Conservation (phyloP, 2,888 invertebrate genomes). For the Mesorhabditis belari region DNA sequence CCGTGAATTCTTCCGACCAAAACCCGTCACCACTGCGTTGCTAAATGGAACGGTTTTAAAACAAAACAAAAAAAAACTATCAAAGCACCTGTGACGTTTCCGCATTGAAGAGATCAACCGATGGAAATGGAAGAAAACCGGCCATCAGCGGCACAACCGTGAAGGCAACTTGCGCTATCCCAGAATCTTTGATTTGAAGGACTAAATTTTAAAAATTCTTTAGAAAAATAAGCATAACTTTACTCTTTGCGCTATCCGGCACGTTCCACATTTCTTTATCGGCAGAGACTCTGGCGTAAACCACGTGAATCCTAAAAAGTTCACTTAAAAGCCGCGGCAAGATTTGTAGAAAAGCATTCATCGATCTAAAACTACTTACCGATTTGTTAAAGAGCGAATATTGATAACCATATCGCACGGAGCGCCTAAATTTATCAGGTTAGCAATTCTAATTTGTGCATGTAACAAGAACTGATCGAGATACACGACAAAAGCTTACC, state of each 20-base stretch:
- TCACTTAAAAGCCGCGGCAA: too few relatives aligned
- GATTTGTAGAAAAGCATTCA: too few relatives aligned
- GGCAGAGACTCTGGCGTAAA: constrained; percentile 37
- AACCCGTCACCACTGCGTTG: constrained; percentile 8
- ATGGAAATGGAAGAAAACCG: constrained; percentile 49
- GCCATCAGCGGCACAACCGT: constrained; percentile 41
- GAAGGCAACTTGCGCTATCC: constrained; percentile 46
- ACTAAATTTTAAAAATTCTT: constrained; percentile 31
- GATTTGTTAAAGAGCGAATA: constrained; percentile 19
- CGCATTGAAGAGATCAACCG: constrained; percentile 35
- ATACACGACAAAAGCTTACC: too few relatives aligned
- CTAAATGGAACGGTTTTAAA: neutral
- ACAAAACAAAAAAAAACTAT: neutral
- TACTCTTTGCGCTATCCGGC: constrained; percentile 28
- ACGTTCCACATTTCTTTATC: constrained; percentile 39
- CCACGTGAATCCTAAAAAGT: constrained; percentile 7
- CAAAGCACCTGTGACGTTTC: neutral
- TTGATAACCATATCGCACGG: constrained; percentile 48
- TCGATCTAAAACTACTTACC: neutral
- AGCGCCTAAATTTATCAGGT: too few relatives aligned
- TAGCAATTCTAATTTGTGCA: neutral
- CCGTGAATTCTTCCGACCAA: constrained; percentile 7
- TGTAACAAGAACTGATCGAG: neutral
- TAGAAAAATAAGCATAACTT: constrained; percentile 1
- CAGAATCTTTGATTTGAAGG: constrained; percentile 46